A percentile compares a stretch with the other conserved stretches of the same genome.
Evolutionary conservation across 1,140 invertebrate species (phyloP).

Genomic region (Acromyrmex echinatior): DNA sequence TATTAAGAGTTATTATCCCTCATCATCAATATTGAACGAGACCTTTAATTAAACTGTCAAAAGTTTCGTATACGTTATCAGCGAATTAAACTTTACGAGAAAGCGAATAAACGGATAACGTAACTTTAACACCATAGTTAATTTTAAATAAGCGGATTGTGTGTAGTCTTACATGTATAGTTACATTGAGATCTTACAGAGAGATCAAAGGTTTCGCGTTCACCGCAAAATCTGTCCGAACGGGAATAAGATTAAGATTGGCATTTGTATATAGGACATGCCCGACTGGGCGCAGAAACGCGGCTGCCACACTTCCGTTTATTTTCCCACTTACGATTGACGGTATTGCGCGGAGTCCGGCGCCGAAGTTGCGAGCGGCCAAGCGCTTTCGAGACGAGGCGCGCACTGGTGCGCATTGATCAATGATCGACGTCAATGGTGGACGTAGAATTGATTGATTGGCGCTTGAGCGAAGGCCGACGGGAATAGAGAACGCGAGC

Average conservation of each 20-base stretch:
- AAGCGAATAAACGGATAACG: background rate
- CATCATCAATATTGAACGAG: background rate
- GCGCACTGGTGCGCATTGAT: conserved; percentile 32
- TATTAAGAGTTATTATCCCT: too few species aligned
- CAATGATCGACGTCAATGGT: conserved; percentile 47
- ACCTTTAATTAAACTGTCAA: background rate
- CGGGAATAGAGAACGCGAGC: conserved; percentile 35
- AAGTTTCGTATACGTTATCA: background rate
- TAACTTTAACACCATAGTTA: background rate
- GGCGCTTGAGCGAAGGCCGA: conserved; percentile 47
- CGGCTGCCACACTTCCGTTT: conserved; percentile 30
- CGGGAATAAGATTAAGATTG: conserved; percentile 8
- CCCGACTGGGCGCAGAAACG: background rate
- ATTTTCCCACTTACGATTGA: conserved; percentile 43
- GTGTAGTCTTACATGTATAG: too few species aligned
- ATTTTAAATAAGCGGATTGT: too few species aligned
- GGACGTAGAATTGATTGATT: conserved; percentile 50
- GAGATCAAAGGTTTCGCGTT: background rate
- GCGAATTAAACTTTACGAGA: background rate
- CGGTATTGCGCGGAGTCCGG: conserved; percentile 18
- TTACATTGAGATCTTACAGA: background rate
- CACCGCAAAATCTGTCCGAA: background rate
- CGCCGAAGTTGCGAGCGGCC: background rate
- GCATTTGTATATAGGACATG: background rate
- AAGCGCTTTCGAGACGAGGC: background rate